These are phyloP conservation scores for Glaucomys volans DNA, from an alignment of 2,113 vertebrate genomes.

Conservation along the genomic window DNA sequence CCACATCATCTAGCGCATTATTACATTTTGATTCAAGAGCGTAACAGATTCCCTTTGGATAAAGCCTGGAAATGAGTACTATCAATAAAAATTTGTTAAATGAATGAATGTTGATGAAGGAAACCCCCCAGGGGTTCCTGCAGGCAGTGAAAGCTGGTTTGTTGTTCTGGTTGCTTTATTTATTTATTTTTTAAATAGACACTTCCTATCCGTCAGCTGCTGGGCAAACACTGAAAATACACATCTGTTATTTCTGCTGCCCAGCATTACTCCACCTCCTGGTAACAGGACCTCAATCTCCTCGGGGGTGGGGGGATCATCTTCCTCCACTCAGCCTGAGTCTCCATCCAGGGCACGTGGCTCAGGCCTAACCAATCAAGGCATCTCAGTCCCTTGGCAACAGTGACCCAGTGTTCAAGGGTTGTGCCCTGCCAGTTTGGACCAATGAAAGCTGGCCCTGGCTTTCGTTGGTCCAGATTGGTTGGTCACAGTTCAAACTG, in stretches of 20 bases:
- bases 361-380: constrained; percentile 28
- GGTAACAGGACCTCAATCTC: constrained; percentile 10
- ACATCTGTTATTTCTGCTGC: constrained; percentile 44
- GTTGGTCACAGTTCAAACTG: background rate
- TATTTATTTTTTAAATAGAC: background rate
- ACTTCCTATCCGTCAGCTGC: constrained; percentile 38
- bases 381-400: background rate
- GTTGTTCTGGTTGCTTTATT: background rate
- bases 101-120: constrained; percentile 51
- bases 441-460: background rate
- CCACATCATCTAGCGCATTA: background rate
- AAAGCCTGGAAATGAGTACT: constrained; percentile 35
- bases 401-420: background rate
- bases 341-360: background rate
- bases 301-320: background rate
- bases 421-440: background rate
- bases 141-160: background rate
- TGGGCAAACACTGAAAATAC: constrained; percentile 14
- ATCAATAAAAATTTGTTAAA: constrained; percentile 51
- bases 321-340: background rate
- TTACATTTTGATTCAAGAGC: constrained; percentile 44
- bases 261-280: constrained; percentile 14
- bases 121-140: background rate
- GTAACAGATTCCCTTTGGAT: constrained; percentile 38
- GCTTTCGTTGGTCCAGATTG: background rate